A percentile compares a stretch with the other conserved stretches of the same genome.
Evolutionary conservation across 2,797 vertebrate genomes (phyloP).

Genomic region (Menidia menidia): DNA sequence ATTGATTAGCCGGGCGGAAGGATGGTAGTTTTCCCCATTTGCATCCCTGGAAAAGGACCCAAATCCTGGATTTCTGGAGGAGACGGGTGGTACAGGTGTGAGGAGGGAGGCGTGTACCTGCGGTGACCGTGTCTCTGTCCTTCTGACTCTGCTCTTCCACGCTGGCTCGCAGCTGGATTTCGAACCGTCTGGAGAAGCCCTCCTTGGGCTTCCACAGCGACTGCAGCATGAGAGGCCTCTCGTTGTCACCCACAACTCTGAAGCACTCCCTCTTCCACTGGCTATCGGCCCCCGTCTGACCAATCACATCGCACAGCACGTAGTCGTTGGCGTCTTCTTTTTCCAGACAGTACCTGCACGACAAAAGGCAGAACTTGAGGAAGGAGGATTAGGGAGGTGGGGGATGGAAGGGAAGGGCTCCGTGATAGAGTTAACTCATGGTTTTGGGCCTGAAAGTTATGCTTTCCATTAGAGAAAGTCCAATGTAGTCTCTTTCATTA

Average conservation of each 20-base stretch:
- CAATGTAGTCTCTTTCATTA: no score
- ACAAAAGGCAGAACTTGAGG: constrained; percentile 6
- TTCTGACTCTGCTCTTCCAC: constrained; percentile 74
- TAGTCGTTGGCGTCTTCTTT: constrained; percentile 78
- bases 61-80: not conserved
- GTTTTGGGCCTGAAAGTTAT: not conserved
- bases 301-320: constrained; percentile 85
- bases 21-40: constrained; percentile 19
- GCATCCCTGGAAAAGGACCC: not conserved
- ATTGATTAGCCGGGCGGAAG: constrained; percentile 36
- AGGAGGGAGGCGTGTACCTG: constrained; percentile 66
- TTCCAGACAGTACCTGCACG: constrained; percentile 83
- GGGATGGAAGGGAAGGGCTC: not conserved
- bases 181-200: constrained; percentile 84
- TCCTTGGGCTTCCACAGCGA: constrained; percentile 87
- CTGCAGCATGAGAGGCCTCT: constrained; percentile 84
- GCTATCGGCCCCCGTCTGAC: constrained; percentile 68
- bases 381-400: not conserved
- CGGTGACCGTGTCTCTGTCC: constrained; percentile 78
- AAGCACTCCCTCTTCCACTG: constrained; percentile 85
- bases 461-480: not conserved
- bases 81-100: not conserved
- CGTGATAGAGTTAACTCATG: not conserved
- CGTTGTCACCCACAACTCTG: constrained; percentile 80
- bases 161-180: constrained; percentile 78